Conservation (phyloP, 1,140 invertebrate species). For the Dendrolimus kikuchii region DNA sequence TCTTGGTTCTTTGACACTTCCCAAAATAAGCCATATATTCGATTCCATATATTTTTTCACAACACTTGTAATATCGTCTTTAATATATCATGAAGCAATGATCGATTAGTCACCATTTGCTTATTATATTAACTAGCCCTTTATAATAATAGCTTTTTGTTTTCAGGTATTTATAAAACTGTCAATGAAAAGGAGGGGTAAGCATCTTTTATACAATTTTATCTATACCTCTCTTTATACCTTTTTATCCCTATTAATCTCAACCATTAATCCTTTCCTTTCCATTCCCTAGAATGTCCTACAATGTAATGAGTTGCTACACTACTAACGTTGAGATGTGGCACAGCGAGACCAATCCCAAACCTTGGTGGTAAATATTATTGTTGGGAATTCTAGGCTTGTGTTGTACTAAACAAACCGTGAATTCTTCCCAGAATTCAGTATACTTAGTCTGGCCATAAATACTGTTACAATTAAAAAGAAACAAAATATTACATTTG, state of each 20-base stretch:
- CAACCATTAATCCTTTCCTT: conserved; percentile 1
- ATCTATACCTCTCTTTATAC: neutral
- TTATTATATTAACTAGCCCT: no score
- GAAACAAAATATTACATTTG: no score
- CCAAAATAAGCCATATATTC: no score
- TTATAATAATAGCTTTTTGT: conserved; percentile 7
- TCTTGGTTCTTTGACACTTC: no score
- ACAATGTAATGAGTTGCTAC: conserved; percentile 41
- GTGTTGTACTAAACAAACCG: neutral
- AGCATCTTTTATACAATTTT: conserved; percentile 19
- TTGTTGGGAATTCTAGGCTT: no score
- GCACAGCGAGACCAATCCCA: conserved; percentile 25
- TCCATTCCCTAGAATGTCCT: conserved; percentile 32
- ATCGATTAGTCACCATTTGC: no score
- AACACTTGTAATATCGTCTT: no score
- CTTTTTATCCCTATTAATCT: conserved; percentile 12
- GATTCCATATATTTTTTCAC: no score
- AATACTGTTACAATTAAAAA: no score
- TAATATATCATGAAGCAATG: no score
- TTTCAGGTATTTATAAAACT: conserved; percentile 55
- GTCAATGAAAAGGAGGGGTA: conserved; percentile 44
- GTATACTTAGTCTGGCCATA: no score
- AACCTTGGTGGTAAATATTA: conserved; percentile 52
- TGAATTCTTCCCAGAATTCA: neutral
- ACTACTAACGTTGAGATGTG: conserved; percentile 43